These are phyloP conservation scores for Megalopta genalis DNA, from an alignment of 1,140 invertebrate genomes.

Conservation along the genomic window DNA sequence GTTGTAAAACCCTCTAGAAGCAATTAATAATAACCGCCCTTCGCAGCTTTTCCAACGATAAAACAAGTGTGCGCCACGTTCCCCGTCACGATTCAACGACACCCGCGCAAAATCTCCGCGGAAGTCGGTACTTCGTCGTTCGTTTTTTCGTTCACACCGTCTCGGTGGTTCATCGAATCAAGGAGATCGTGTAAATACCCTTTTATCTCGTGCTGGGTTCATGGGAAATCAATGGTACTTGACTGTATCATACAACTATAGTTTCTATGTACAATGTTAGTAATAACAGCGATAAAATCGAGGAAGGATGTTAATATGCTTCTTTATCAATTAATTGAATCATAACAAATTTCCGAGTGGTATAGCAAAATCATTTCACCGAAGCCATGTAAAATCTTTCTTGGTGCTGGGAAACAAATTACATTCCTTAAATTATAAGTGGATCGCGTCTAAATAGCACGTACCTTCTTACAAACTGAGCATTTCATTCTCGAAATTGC, in stretches of 20 bases:
- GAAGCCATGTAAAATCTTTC: neutral
- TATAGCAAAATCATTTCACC: neutral
- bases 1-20: conserved; percentile 51
- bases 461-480: neutral
- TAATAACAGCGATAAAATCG: no score
- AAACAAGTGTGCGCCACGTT: neutral
- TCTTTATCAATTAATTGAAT: no score
- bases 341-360: no score
- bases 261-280: no score
- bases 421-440: neutral
- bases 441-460: neutral
- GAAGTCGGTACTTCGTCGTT: neutral
- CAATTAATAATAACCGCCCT: conserved; percentile 45
- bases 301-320: no score
- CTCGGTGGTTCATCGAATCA: neutral
- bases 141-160: neutral
- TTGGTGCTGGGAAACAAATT: neutral
- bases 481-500: neutral
- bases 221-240: no score
- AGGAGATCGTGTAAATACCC: neutral
- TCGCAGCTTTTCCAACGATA: conserved; percentile 5
- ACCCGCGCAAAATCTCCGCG: neutral
- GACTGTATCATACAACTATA: no score
- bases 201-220: neutral
- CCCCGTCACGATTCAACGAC: neutral